Conservation (phyloP, 1,140 invertebrate genomes). For the Bombus vancouverensis region DNA sequence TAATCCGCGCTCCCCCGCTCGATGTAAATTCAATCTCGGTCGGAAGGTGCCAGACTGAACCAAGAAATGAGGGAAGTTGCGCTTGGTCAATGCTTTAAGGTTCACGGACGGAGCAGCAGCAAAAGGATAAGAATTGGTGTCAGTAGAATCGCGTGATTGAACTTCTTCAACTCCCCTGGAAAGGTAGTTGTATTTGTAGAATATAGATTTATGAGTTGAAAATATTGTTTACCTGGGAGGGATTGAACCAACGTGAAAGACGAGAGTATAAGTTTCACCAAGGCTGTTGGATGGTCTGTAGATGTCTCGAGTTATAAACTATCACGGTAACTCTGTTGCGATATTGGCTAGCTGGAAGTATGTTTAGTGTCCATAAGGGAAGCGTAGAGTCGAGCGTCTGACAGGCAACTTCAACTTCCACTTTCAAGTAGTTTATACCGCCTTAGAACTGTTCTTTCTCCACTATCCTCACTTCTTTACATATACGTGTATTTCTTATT, state of each 20-base stretch:
- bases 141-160: no score
- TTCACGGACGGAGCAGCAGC: not conserved
- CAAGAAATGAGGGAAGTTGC: not conserved
- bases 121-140: not conserved
- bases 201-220: no score
- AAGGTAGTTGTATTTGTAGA: no score
- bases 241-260: not conserved
- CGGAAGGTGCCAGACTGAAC: not conserved
- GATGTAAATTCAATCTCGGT: constrained; percentile 3
- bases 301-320: no score
- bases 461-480: no score
- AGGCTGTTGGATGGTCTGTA: no score
- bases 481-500: no score
- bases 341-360: not conserved
- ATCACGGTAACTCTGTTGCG: not conserved
- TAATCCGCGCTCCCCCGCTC: not conserved
- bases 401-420: not conserved
- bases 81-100: not conserved
- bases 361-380: not conserved
- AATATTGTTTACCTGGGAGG: not conserved
- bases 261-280: not conserved
- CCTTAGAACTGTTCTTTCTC: not conserved
- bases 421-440: not conserved
- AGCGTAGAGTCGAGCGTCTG: no score
- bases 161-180: no score